Percentiles rank a stretch among this genome's conserved stretches.
These are phyloP conservation scores for Bembecia ichneumoniformis DNA, from an alignment of 2,888 invertebrate species.

Conservation along the genomic window DNA sequence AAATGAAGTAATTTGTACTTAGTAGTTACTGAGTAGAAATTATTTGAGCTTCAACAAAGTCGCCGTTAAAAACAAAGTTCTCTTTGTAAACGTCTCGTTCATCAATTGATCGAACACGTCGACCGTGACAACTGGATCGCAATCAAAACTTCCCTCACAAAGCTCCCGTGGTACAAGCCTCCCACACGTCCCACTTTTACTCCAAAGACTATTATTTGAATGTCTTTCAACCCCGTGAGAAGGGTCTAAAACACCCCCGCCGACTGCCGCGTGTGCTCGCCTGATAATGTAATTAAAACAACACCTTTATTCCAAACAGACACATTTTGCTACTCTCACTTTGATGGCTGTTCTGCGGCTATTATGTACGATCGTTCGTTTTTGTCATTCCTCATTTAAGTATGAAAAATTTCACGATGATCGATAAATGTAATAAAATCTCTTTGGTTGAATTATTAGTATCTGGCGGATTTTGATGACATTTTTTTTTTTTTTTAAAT, in stretches of 20 bases:
- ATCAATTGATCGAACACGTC: constrained; percentile 50
- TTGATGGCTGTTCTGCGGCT: too few relatives aligned
- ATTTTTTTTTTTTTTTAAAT: too few relatives aligned
- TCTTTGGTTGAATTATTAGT: too few relatives aligned
- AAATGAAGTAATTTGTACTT: too few relatives aligned
- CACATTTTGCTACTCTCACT: constrained; percentile 6
- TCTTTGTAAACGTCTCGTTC: constrained; percentile 5
- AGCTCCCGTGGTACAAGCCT: not conserved
- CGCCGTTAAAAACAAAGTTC: constrained; percentile 4
- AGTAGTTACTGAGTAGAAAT: too few relatives aligned
- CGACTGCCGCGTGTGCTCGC: constrained; percentile 47
- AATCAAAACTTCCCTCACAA: constrained; percentile 52
- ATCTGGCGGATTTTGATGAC: too few relatives aligned
- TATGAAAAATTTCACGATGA: too few relatives aligned
- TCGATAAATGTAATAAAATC: too few relatives aligned
- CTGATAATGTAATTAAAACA: constrained; percentile 73
- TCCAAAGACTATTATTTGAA: constrained; percentile 68
- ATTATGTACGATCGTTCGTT: too few relatives aligned
- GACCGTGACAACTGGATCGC: constrained; percentile 54
- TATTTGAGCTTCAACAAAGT: not conserved
- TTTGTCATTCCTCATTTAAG: too few relatives aligned
- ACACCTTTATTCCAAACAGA: constrained; percentile 64
- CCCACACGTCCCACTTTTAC: constrained; percentile 42
- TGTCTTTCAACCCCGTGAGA: constrained; percentile 68
- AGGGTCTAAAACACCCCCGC: constrained; percentile 38